Percentiles rank a stretch among this genome's conserved stretches.
These are phyloP conservation scores for Arctia plantaginis DNA, from an alignment of 2,888 invertebrate species.

Conservation along the genomic window DNA sequence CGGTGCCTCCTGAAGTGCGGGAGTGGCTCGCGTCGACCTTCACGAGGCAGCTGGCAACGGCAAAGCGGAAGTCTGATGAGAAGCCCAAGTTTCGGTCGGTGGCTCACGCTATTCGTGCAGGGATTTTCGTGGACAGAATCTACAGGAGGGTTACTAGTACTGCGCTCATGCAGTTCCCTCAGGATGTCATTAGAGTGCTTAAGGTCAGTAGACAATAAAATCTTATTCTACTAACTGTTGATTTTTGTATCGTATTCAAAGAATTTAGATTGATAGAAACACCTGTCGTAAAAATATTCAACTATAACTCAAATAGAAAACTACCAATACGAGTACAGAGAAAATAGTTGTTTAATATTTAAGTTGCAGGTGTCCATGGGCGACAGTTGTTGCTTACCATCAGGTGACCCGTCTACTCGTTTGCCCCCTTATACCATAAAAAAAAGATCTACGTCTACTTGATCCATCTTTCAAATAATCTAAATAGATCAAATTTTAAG, in stretches of 20 bases:
- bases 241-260: background rate
- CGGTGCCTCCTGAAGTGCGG: conserved; percentile 97
- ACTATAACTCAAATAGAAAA: too few species aligned
- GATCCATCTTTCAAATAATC: too few species aligned
- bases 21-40: conserved; percentile 99
- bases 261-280: background rate
- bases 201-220: conserved; percentile 89
- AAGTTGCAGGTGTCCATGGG: too few species aligned
- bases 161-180: conserved; percentile 94
- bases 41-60: conserved; percentile 94
- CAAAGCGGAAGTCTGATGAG: conserved; percentile 91
- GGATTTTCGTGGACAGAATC: conserved; percentile 98
- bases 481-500: too few species aligned
- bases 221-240: background rate
- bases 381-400: too few species aligned
- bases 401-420: too few species aligned
- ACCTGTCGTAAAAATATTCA: too few species aligned
- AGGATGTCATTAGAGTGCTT: conserved; percentile 93
- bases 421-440: too few species aligned
- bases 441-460: too few species aligned
- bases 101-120: conserved; percentile 98
- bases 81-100: conserved; percentile 97
- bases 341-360: too few species aligned
- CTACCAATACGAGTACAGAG: too few species aligned
- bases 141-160: conserved; percentile 93